Base-by-base conservation (phyloP, 2,888 invertebrate species). In the Ennomos fuscantarius region DNA sequence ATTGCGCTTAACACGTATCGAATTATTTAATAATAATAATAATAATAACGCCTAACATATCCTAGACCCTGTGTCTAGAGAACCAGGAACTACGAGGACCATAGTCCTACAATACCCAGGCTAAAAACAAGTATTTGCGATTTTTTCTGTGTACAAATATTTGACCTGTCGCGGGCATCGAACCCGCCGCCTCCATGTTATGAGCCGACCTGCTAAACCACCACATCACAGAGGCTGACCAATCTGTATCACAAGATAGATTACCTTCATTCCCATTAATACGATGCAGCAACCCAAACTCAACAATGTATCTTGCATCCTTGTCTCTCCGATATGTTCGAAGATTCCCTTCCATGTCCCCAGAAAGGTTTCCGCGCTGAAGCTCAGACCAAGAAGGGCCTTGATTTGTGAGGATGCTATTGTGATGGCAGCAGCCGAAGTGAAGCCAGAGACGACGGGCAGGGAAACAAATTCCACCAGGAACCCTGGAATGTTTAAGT, bases 371-470 rank as follows among this genome's bases (percentile, higher is more conserved):
- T 95, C 95, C 0, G 94, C 93, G 5, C 86, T 89, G 70, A 94
- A 95, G 55, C 81, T 88, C 1, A 95, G 74, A 0, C 95, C 95
- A 1, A 95, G 79, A 9, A 96, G 81, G 13, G 94, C 94, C 70
- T 95, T 95, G n/a, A 96, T 88, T 81, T 96, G 96, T 0, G 95
- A 94, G 8, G 95, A 94, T 0, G 95, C 95, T 65, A 96, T 96
- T 10, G 96, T 96, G 3, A 96, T 74, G 8, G 96, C 95, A 0
- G 96, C 95, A 0, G 96, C 96, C 0, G 96, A 95, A 2, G 96
- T 96, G 78, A 96, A 96, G 0, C 95, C 96, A 1, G 95, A 94
- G 1, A 96, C 95, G 0, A 96, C 96, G 0, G 96, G 95, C 1
- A 94, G 84, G 0, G 96, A 96, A 6, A 96, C 95, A 69, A 96